Conservation (phyloP, 2,888 invertebrate genomes). For the Homarus gammarus region DNA sequence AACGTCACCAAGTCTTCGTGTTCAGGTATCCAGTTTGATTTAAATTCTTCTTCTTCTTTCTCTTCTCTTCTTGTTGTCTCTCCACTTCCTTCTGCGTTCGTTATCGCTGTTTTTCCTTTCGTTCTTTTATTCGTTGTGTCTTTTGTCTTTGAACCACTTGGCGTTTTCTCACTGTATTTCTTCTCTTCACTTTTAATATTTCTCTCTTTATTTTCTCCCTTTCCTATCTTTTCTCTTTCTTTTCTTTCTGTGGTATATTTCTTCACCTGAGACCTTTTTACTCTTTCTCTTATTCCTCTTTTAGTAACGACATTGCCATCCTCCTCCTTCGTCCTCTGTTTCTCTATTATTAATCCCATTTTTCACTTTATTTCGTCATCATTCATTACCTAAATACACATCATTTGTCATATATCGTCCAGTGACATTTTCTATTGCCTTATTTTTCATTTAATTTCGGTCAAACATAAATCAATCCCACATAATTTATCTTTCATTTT, state of each 20-base stretch:
- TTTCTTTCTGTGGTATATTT: background rate
- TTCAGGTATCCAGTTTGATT: background rate
- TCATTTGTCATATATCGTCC: too few relatives aligned
- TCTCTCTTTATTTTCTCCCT: background rate
- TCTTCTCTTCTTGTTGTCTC: background rate
- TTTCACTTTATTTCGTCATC: background rate
- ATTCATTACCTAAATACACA: too few relatives aligned
- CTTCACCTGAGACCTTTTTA: background rate
- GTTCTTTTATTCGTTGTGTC: too few relatives aligned
- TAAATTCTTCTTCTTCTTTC: background rate
- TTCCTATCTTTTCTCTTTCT: background rate
- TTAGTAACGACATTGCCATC: background rate
- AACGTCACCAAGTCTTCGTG: background rate
- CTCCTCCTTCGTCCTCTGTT: conserved; percentile 42
- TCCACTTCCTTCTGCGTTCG: background rate
- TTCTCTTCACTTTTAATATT: background rate
- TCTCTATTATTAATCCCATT: conserved; percentile 58
- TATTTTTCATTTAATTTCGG: too few relatives aligned
- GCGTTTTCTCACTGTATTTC: background rate
- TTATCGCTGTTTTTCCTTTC: background rate
- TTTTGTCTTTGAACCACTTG: too few relatives aligned
- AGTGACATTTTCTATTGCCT: too few relatives aligned
- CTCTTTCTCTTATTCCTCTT: background rate
- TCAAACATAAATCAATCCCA: too few relatives aligned
- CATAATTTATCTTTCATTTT: too few relatives aligned